phyloP scores from a whole-genome alignment of 2,113 vertebrate genomes.

The Azemiops feae region DNA sequence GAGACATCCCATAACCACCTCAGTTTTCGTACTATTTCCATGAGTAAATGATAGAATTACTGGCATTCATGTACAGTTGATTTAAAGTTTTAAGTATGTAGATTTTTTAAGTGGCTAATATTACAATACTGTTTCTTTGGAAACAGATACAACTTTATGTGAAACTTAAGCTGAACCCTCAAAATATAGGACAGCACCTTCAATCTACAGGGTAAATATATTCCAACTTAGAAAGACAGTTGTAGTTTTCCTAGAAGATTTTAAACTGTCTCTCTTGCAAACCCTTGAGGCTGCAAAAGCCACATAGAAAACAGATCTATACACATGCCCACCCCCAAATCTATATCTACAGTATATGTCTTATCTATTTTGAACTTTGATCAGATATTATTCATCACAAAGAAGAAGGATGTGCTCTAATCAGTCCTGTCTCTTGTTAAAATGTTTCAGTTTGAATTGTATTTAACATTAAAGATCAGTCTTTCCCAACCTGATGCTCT shows the following conservation, averaged over 20 bases:
- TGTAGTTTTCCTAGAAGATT: neutral
- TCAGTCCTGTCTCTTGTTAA: neutral
- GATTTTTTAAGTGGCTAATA: neutral
- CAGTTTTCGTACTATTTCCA: neutral
- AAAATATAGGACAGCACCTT: neutral
- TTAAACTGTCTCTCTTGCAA: neutral
- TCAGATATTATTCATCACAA: constrained; percentile 27
- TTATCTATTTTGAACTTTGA: neutral
- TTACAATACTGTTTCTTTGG: neutral
- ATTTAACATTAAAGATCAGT: neutral
- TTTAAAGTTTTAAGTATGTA: neutral
- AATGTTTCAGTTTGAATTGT: neutral
- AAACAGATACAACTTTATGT: neutral
- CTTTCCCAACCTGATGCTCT: neutral
- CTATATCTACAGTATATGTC: constrained; percentile 21
- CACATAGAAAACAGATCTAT: neutral
- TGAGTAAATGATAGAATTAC: constrained; percentile 39
- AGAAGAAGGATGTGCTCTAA: neutral
- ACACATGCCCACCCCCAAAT: neutral
- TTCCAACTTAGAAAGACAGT: constrained; percentile 1
- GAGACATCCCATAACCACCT: neutral
- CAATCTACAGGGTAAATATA: neutral
- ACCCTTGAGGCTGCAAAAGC: constrained; percentile 5
- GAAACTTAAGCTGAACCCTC: neutral
- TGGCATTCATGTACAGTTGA: neutral